Evolutionary conservation across 2,888 invertebrate genomes (phyloP).

Genomic region (Catocala fraxini): DNA sequence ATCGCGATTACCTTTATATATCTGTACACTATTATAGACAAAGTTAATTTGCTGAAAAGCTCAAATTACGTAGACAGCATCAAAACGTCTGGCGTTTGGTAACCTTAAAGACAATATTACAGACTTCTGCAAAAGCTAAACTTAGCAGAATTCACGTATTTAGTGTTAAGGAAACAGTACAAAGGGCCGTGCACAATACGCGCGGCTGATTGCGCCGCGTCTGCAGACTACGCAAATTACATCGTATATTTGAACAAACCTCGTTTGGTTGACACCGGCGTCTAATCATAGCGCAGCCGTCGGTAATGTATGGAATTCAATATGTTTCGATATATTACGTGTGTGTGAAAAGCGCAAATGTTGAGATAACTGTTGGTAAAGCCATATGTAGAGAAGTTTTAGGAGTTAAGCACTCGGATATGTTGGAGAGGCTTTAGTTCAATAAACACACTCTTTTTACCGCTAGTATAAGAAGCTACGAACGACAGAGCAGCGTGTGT

Average conservation of each 20-base stretch:
- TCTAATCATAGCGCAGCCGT: slow-evolving; percentile 60
- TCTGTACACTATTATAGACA: too few relatives aligned
- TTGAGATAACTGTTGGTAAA: background rate
- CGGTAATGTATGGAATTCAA: slow-evolving; percentile 28
- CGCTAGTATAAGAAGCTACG: too few relatives aligned
- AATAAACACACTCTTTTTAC: too few relatives aligned
- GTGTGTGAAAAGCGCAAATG: background rate
- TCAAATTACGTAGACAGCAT: too few relatives aligned
- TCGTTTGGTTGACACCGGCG: slow-evolving; percentile 64
- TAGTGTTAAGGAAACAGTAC: slow-evolving; percentile 30
- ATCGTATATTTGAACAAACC: slow-evolving; percentile 65
- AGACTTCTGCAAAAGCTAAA: slow-evolving; percentile 5
- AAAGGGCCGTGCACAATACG: slow-evolving; percentile 61
- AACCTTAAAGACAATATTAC: background rate
- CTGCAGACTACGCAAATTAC: slow-evolving; percentile 69
- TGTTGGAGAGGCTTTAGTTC: too few relatives aligned
- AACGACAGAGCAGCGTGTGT: too few relatives aligned
- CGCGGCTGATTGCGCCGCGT: slow-evolving; percentile 79
- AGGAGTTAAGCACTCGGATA: too few relatives aligned
- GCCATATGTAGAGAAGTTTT: too few relatives aligned
- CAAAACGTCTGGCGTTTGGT: too few relatives aligned
- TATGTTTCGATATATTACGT: slow-evolving; percentile 6
- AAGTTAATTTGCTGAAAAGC: too few relatives aligned
- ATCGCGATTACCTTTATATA: too few relatives aligned
- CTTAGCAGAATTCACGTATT: slow-evolving; percentile 19